Evolutionary conservation across 2,888 invertebrate genomes (phyloP), one percentile per base, ranked within the genome.

Genomic region (Lycia hirtaria): DNA sequence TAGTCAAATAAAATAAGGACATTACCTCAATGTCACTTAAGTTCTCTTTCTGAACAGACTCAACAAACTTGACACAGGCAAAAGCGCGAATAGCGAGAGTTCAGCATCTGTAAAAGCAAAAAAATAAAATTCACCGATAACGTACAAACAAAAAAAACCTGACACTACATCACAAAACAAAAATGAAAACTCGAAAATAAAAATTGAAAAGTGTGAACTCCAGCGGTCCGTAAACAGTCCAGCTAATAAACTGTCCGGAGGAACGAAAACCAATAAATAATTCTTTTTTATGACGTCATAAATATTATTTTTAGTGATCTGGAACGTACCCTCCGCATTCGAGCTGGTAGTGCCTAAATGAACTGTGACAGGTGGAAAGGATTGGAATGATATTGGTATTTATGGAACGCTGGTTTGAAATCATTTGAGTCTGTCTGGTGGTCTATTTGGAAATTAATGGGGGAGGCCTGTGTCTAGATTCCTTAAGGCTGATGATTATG

Each of bases 291-390:
- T 58, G 47, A 52, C 6, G 48, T 37, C 7, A 53, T 58, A 53
- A 58, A 58, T 58, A 53, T 58, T 53, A 38, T 53, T 58, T 58
- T 58, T 43, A 57, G 57, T 52, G 57, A 37, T 41, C 57, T 37
- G 52, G 47, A 52, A 45, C 51, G 26, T 38, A 33, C 32, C 40
- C 47, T 49, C 20, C 35, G 22, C 45, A 32, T 40, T 38, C 10
- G 9, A 19, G 17, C 45, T 22, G 33, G 43, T 44, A 44, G 40
- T 48, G 15, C 24, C 41, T 54, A 49, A 35, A 56, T 56, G 44
- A 30, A 52, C 19, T 28, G 20, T 32, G 44, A 49, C 55, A 49
- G 30, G 19, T 37, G 20, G 6, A 38, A 17, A 56, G 14, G 48
- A 43, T 43, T 26, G 12, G 22, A 1, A 15, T 15, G 4, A 26